A percentile compares a stretch with the other conserved stretches of the same genome.
phyloP scores from a whole-genome alignment of 2,797 vertebrate species.

The Miichthys miiuy region DNA sequence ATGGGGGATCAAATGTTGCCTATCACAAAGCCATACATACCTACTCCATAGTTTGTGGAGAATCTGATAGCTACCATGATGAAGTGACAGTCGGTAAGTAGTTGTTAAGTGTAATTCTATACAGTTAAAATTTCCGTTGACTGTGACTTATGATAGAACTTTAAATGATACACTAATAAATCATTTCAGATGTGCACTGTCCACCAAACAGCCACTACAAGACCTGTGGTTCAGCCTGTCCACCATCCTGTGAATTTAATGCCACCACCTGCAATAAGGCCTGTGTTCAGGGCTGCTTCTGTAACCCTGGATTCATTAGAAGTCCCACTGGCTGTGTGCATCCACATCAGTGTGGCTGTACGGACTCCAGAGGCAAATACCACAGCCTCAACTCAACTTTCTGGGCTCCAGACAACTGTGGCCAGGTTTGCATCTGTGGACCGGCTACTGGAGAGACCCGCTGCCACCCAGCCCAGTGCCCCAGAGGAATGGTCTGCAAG shows the following conservation, averaged over 20 bases:
- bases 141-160: background rate
- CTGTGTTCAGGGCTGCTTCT: slow-evolving; percentile 64
- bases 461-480: slow-evolving; percentile 25
- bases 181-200: slow-evolving; percentile 47
- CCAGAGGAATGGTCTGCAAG: slow-evolving; percentile 49
- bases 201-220: slow-evolving; percentile 64
- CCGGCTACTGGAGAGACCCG: slow-evolving; percentile 1
- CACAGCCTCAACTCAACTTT: slow-evolving; percentile 43
- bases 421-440: slow-evolving; percentile 41
- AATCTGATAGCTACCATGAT: background rate
- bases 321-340: slow-evolving; percentile 39
- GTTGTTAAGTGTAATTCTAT: background rate
- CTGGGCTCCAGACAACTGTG: slow-evolving; percentile 48
- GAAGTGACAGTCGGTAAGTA: slow-evolving; percentile 25
- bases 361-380: slow-evolving; percentile 50
- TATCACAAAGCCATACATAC: slow-evolving; percentile 15
- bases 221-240: slow-evolving; percentile 65
- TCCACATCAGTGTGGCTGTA: slow-evolving; percentile 54
- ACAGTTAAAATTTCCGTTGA: background rate
- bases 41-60: slow-evolving; percentile 48
- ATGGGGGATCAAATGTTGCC: background rate
- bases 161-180: background rate
- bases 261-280: background rate
- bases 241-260: slow-evolving; percentile 36
- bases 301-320: slow-evolving; percentile 37